These are phyloP conservation scores for Coremacera marginata DNA, from an alignment of 2,888 invertebrate genomes.

Conservation along the genomic window DNA sequence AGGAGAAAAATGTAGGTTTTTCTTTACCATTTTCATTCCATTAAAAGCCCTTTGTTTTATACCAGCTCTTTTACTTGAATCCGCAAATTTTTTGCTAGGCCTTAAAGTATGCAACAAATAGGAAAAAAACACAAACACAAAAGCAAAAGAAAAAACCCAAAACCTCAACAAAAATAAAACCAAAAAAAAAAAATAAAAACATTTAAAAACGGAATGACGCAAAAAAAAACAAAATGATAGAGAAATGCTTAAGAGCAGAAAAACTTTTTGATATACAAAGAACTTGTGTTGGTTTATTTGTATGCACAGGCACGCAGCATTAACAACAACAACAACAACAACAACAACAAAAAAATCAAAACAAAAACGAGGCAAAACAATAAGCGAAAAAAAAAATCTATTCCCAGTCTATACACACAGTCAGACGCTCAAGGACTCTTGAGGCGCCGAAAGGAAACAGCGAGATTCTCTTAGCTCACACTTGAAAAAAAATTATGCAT, in stretches of 20 bases:
- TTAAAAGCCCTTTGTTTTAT: not conserved
- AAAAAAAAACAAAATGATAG: not conserved
- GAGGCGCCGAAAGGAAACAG: not conserved
- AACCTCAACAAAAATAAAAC: constrained; percentile 45
- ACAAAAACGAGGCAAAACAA: no score
- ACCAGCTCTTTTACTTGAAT: not conserved
- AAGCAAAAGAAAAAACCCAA: not conserved
- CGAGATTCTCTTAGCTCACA: not conserved
- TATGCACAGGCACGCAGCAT: constrained; percentile 17
- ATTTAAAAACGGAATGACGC: not conserved
- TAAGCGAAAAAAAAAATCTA: not conserved
- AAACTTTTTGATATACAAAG: constrained; percentile 15
- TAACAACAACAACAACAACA: not conserved
- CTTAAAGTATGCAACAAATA: no score
- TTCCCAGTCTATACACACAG: constrained; percentile 62
- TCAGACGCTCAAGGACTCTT: constrained; percentile 65
- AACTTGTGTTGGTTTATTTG: constrained; percentile 46
- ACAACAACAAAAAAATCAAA: no score
- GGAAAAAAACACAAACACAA: no score
- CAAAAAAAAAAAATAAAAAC: constrained; percentile 53
- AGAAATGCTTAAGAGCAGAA: not conserved
- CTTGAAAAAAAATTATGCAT: not conserved
- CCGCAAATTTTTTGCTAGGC: no score
- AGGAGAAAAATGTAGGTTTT: not conserved
- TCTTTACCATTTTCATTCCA: not conserved